Base-by-base conservation (phyloP, 2,888 invertebrate genomes). In the Pseudococcus jackbeardsleyi region DNA sequence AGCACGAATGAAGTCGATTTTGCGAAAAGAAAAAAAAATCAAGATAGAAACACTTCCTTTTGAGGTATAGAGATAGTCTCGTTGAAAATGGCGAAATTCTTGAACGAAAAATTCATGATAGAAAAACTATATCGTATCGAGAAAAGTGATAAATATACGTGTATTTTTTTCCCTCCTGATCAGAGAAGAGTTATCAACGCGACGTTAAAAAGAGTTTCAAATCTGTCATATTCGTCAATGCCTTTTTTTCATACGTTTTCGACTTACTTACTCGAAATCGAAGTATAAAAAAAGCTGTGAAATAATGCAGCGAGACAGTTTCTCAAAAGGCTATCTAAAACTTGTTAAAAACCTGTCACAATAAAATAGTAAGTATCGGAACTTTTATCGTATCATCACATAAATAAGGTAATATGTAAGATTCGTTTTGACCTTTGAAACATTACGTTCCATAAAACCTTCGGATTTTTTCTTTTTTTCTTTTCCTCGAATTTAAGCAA, bases 341-440 rank as follows among this genome's bases (percentile, higher is more conserved):
- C 39, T 77, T 39, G 77, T 77, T 77, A 77, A 77, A 77, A 77
- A 79, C 42, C 79, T 39, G 26, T 42, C 79, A 39, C 79, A n/a
- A 79, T 79, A 79, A 79, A 79, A 79, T 72, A 72, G 26, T 26
- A 42, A 79, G 42, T 33, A 42, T 79, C 39, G 42, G 42, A 79
- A 79, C 79, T 79, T 79, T 79, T 79, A 79, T 79, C 79, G 79
- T 33, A 33, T 33, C 42, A 17, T 19, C 79, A 79, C 42, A 42
- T 79, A 79, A 79, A 79, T 33, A 33, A 33, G 79, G 79, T 79
- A 46, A 79, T 42, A 11, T 79, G n/a, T 42, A 42, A 42, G 79
- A 9, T 79, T 7, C 9, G 42, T 79, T n/a, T n/a, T 26, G 46
- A 79, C 79, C 79, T 79, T 42, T 42, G n/a, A 42, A 42, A 42